Percentiles rank a stretch among this genome's conserved stretches.
Evolutionary conservation across 2,888 invertebrate genomes (phyloP).

Genomic region (Parnassius glacialis): DNA sequence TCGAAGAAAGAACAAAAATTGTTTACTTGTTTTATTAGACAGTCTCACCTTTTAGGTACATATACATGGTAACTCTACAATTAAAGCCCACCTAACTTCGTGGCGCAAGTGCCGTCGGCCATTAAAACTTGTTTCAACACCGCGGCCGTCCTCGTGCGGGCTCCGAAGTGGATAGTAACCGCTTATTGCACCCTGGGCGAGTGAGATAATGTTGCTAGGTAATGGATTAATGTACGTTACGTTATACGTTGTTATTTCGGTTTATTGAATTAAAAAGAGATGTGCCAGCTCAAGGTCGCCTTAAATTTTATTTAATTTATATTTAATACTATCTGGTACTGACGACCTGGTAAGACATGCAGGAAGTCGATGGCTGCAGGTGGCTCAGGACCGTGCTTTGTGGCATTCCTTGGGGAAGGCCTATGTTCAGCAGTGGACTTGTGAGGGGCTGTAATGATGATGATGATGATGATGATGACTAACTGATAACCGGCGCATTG

Average conservation of each 20-base stretch:
- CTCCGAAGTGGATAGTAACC: constrained; percentile 21
- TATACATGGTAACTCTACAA: constrained; percentile 30
- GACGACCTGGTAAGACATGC: no score
- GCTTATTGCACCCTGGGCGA: constrained; percentile 25
- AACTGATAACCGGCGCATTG: no score
- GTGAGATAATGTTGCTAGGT: constrained; percentile 24
- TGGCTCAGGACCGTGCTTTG: no score
- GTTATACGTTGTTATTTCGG: constrained; percentile 6
- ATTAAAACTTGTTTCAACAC: constrained; percentile 58
- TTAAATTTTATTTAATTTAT: no score
- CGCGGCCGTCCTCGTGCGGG: constrained; percentile 29
- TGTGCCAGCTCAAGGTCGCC: no score
- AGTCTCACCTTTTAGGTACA: constrained; percentile 17
- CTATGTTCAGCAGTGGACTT: no score
- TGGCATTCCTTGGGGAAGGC: no score
- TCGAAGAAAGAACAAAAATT: no score
- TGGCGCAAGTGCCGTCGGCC: constrained; percentile 45
- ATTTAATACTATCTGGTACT: no score
- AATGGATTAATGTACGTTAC: constrained; percentile 21
- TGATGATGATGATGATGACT: no score
- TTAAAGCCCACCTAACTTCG: constrained; percentile 34
- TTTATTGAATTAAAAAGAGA: background rate
- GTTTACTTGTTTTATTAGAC: background rate
- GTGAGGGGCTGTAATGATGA: no score
- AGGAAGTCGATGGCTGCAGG: no score